Percentiles rank a stretch among this genome's conserved stretches.
phyloP scores from a whole-genome alignment of 2,113 vertebrate species.

The Hemibagrus wyckioides region DNA sequence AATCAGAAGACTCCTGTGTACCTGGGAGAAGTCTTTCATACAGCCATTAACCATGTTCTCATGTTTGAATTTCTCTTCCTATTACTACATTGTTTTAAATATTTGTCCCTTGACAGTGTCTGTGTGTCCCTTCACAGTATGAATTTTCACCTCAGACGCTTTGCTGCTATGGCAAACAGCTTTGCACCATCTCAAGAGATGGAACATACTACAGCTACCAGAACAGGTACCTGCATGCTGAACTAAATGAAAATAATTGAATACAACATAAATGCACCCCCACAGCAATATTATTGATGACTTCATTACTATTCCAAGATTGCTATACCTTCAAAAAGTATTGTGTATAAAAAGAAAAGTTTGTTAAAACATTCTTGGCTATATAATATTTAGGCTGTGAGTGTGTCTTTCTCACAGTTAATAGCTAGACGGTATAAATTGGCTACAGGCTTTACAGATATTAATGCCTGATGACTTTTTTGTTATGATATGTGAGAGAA shows the following conservation, averaged over 20 bases:
- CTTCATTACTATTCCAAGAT: not conserved
- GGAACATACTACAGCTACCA: constrained; percentile 99
- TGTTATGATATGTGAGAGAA: not conserved
- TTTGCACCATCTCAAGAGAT: constrained; percentile 95
- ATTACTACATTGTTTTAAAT: not conserved
- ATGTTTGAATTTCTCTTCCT: not conserved
- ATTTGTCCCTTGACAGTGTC: not conserved
- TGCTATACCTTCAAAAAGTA: not conserved
- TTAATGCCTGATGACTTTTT: not conserved
- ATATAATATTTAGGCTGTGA: no score
- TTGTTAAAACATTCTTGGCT: no score
- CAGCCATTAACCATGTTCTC: no score
- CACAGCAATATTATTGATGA: not conserved
- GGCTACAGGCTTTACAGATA: not conserved
- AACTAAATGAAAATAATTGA: not conserved
- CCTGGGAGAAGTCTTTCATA: no score
- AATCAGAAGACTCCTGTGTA: no score
- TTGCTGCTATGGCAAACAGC: constrained; percentile 97
- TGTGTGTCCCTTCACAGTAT: constrained; percentile 77
- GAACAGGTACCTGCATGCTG: constrained; percentile 82
- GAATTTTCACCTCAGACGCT: constrained; percentile 98
- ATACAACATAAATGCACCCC: not conserved
- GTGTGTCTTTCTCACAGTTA: no score
- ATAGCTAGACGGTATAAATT: not conserved
- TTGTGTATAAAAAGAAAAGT: no score